These are phyloP conservation scores for Dendrocincla tyrannina DNA, from an alignment of 2,797 vertebrate species.

Conservation along the genomic window DNA sequence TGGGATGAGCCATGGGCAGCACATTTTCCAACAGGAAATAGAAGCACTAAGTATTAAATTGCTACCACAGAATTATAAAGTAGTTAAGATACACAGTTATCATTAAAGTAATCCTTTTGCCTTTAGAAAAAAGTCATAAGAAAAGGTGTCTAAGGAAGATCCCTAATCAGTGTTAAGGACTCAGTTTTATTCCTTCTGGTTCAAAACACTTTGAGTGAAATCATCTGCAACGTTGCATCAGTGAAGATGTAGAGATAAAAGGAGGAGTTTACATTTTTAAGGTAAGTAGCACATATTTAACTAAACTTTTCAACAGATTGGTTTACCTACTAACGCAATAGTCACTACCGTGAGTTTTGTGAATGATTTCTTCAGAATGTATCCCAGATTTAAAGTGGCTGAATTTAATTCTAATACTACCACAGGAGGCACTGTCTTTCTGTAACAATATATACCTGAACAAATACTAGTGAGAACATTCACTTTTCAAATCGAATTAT, in stretches of 20 bases:
- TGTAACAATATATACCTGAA: background rate
- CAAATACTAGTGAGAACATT: background rate
- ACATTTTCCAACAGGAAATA: background rate
- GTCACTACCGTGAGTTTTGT: background rate
- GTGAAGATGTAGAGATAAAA: background rate
- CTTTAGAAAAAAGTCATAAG: background rate
- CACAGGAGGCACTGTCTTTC: background rate
- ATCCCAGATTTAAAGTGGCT: background rate
- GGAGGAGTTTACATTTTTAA: background rate
- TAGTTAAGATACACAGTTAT: background rate
- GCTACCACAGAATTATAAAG: background rate
- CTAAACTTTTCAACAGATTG: background rate
- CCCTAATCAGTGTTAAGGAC: background rate
- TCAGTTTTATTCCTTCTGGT: background rate
- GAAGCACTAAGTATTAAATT: background rate
- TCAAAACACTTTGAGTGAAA: background rate
- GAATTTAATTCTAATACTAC: background rate
- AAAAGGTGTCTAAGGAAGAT: background rate
- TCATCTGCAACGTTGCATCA: background rate
- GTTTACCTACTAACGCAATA: background rate
- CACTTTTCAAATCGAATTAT: background rate
- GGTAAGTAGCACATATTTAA: background rate
- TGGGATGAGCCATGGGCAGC: background rate
- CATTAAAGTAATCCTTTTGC: background rate
- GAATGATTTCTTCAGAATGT: background rate